Base-by-base conservation (phyloP, 2,888 invertebrate genomes). In the Drosophila limbata region DNA sequence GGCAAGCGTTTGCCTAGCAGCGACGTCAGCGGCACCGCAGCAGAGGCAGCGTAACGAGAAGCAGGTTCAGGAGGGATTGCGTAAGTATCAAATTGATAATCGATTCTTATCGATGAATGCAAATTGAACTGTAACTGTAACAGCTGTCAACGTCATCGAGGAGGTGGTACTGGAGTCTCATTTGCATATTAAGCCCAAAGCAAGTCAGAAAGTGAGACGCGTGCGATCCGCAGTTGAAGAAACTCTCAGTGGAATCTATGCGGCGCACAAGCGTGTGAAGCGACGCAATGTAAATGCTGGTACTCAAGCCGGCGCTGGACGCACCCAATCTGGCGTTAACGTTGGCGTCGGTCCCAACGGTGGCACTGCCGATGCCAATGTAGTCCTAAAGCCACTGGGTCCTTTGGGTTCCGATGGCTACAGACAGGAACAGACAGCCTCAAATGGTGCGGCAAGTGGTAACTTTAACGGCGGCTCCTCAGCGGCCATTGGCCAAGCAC, bases 131-230 rank as follows among this genome's bases (percentile, higher is more conserved):
- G 11, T 21, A 48, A 42, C 25, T 45, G 6, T 25, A 50, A 11
- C 63, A 92, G 91, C 88, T 19, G 65, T 77, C 4, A 79, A 81
- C 69, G 85, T 92, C 11, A 86, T 92, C 68, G 93, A 94, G 81
- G 94, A 94, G 87, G 93, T 94, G n/a, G 92, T 94, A 3, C 93
- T 94, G 2, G 93, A 93, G 77, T 93, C 93, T 2, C 93, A 92
- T 35, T 85, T 94, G 40, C 92, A 92, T 39, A 93, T 94, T 17
- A 92, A 91, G 63, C 92, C 93, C 15, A 94, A 93, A 68, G 71
- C 85, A n/a, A 84, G 80, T 21, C 73, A 60, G 13, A 80, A 69
- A 28, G 82, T 75, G 17, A 52, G 79, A 57, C 78, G 76, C 11
- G 91, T 72, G 33, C 86, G 85, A 4, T 76, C 90, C 0, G 62